phyloP scores from a whole-genome alignment of 2,113 vertebrate species.

The Garra rufa region DNA sequence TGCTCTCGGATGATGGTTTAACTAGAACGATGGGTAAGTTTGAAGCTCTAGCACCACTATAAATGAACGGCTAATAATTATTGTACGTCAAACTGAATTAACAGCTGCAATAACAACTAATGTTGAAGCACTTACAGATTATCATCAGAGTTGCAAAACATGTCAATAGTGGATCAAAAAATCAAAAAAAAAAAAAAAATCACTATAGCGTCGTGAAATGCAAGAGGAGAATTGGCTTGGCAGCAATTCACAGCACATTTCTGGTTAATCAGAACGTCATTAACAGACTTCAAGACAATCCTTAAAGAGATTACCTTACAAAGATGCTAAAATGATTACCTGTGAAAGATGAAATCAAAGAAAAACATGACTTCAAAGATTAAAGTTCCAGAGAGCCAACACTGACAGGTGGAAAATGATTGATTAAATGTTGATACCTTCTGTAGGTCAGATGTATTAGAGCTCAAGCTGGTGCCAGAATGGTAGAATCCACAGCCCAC shows the following conservation, averaged over 20 bases:
- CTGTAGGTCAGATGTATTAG: slow-evolving; percentile 7
- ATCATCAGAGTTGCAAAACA: slow-evolving; percentile 48
- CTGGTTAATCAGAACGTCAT: slow-evolving; percentile 43
- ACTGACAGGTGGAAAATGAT: slow-evolving; percentile 9
- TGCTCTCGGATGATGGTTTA: slow-evolving; percentile 21
- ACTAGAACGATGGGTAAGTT: slow-evolving; percentile 20
- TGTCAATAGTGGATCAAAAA: slow-evolving; percentile 45
- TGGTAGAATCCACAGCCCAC: slow-evolving; percentile 25
- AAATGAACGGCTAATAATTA: slow-evolving; percentile 62
- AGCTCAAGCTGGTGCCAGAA: slow-evolving; percentile 24
- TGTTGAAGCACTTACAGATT: slow-evolving; percentile 50
- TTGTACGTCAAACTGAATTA: slow-evolving; percentile 39
- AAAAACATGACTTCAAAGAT: slow-evolving; percentile 6
- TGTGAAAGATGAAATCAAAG: slow-evolving; percentile 38
- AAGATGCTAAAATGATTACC: slow-evolving; percentile 35
- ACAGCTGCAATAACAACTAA: slow-evolving; percentile 43
- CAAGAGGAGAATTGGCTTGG: slow-evolving; percentile 42
- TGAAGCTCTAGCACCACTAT: slow-evolving; percentile 67
- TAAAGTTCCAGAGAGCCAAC: background rate
- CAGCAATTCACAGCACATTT: slow-evolving; percentile 53
- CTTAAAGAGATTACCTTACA: slow-evolving; percentile 29
- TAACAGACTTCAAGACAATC: slow-evolving; percentile 44
- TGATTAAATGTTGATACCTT: slow-evolving; percentile 22
- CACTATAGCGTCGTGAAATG: slow-evolving; percentile 43
- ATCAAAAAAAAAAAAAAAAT: slow-evolving; percentile 43